Evolutionary conservation across 2,797 vertebrate genomes (phyloP), one percentile per base, ranked within the genome.

Genomic region (Parauchenoglanis ngamensis): DNA sequence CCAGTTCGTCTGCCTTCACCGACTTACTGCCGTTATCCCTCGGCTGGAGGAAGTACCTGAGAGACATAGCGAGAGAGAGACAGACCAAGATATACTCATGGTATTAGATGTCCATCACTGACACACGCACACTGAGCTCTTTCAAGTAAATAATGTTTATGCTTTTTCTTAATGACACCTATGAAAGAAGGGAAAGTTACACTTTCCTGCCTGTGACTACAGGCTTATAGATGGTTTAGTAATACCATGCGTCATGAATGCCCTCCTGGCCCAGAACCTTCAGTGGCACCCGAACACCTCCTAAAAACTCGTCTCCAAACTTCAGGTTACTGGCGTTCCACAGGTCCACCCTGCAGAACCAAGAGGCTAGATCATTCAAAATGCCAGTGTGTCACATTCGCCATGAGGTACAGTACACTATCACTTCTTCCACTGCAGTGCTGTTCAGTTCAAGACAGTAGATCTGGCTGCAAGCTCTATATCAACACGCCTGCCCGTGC

Each of bases 311-410:
- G 0, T 99, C 98, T 68, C 98, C 98, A 84, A 99, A 99, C 94
- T 99, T 99, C 92, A 99, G 92, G 92, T 99, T 99, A 92, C 98
- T 99, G 94, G 97, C 97, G 46, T 98, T 99, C 97, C 98, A 99
- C 92, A 99, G 95, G 89, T 99, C 98, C 91, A 99, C 97, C 90
- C 98, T 99, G 94, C 84, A 86, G 7, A 59, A 75, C 40, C n/a
- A 49, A 25, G 54, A 56, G 44, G 11, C 31, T 11, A 65, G 61
- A 44, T n/a, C 1, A 8, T 1, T 57, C 4, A 28, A 17, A 19
- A 65, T 1, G 6, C 17, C 28, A 17, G 10, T 70, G 15, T 23
- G 19, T 13, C n/a, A 56, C n/a, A 11, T 61, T 57, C 4, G 21
- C 44, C 21, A 10, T 13, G 72, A 49, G 19, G 35, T 10, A 44